Base-by-base conservation (phyloP, 1,140 invertebrate species). In the Vanessa atalanta region DNA sequence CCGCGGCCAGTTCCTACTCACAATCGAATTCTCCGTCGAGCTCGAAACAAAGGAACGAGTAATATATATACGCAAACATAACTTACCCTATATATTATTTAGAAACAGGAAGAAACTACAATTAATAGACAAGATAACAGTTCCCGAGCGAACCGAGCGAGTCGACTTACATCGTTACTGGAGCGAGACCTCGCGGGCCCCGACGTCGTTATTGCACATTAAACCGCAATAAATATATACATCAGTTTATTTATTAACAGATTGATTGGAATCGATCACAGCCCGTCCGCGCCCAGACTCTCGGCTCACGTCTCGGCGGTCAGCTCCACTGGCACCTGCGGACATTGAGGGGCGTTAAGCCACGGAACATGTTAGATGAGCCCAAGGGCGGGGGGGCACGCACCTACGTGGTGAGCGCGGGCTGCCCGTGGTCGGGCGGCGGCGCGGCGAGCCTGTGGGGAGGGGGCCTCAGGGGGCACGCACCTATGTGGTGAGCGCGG, bases 401-500 rank as follows among this genome's bases (percentile, higher is more conserved):
- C 73, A 84, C 87, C 85, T 89, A 89, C 85, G 87, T 88, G 82
- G 88, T 85, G 87, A 86, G 85, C 69, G 87, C 83, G 78, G 87
- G 85, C 80, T 84, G 87, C 73, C 81, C 65, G 77, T 73, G 76
- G 69, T 65, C 60, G 47, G 75, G 72, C 66, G 26, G 80, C 83
- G 60, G 86, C 8, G 60, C 0, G 0, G 60, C 3, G 70, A 9
- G 31, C 15, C 13, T 37, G 55, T n/a, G 31, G n/a, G n/a, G n/a
- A n/a, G n/a, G n/a, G n/a, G n/a, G n/a, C n/a, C n/a, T n/a, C n/a
- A n/a, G 37, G 15, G 23, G 43, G 65, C 2, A 5, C 26, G n/a
- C 73, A 84, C 87, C 85, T 89, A 89, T 86, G 87, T 88, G 82
- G 88, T 85, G 87, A 86, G 85, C 69, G 87, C 83, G 78, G 87